phyloP scores from a whole-genome alignment of 2,888 invertebrate species.

The Drosophila eohydei region DNA sequence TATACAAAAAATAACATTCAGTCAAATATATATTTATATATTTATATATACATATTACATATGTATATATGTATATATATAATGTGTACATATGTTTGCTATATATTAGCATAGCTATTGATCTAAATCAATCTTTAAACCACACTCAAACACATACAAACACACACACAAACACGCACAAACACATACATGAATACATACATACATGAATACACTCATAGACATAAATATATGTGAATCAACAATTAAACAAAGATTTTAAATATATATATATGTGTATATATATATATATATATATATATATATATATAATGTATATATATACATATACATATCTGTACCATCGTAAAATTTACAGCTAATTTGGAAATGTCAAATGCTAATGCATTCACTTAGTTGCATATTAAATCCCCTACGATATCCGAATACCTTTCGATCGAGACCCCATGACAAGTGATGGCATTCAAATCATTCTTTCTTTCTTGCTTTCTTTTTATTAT shows the following conservation, averaged over 20 bases:
- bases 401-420: conserved; percentile 57
- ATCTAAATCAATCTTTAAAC: conserved; percentile 49
- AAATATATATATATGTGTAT: neutral
- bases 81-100: conserved; percentile 26
- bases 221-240: conserved; percentile 6
- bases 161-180: neutral
- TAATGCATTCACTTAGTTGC: neutral
- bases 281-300: conserved; percentile 3
- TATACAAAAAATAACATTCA: conserved; percentile 77
- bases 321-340: neutral
- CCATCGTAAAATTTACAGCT: conserved; percentile 11
- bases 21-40: conserved; percentile 69
- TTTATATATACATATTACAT: conserved; percentile 24
- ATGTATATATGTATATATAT: conserved; percentile 21
- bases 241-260: conserved; percentile 6
- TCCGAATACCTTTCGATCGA: conserved; percentile 25
- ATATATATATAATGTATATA: neutral
- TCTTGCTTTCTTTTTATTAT: conserved; percentile 34
- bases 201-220: neutral
- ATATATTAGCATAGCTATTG: conserved; percentile 39
- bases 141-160: conserved; percentile 4
- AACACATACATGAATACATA: neutral
- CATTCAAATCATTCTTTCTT: conserved; percentile 33
- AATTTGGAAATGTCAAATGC: conserved; percentile 13
- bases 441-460: conserved; percentile 42